These are phyloP conservation scores for Eidolon dupreanum DNA, from an alignment of 2,797 vertebrate species.

Conservation along the genomic window DNA sequence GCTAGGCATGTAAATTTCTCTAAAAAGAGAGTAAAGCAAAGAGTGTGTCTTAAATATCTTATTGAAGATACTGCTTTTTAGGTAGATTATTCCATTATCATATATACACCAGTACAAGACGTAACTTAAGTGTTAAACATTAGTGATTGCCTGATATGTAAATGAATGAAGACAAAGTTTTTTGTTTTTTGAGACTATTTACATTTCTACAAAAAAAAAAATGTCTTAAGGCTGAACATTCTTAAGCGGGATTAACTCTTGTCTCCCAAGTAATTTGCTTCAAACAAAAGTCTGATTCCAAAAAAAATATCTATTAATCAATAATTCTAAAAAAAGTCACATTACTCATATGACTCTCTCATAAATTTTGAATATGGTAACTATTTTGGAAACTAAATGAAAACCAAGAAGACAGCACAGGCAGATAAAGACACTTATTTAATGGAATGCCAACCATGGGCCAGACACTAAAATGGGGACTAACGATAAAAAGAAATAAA, in stretches of 20 bases:
- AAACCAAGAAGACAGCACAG: slow-evolving; percentile 6
- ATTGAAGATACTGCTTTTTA: slow-evolving; percentile 5
- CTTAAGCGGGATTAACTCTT: slow-evolving; percentile 43
- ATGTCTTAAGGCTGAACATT: slow-evolving; percentile 3
- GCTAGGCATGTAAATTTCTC: background rate
- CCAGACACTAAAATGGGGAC: background rate
- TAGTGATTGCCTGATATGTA: background rate
- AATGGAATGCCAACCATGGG: background rate
- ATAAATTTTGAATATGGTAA: slow-evolving; percentile 27
- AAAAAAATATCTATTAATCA: slow-evolving; percentile 34
- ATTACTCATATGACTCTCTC: slow-evolving; percentile 2
- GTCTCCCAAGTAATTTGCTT: slow-evolving; percentile 34
- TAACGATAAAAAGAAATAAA: background rate
- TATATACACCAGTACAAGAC: background rate
- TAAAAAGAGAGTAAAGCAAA: background rate
- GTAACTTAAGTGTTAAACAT: background rate
- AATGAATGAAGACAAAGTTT: background rate
- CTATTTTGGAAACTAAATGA: background rate
- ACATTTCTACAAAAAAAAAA: slow-evolving; percentile 6
- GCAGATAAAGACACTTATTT: slow-evolving; percentile 30
- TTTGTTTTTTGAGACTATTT: slow-evolving; percentile 38
- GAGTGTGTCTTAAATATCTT: background rate
- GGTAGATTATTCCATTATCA: slow-evolving; percentile 3
- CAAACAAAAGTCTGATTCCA: slow-evolving; percentile 48
- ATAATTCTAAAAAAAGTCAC: slow-evolving; percentile 41